Evolutionary conservation across 2,797 vertebrate genomes (phyloP).

Genomic region (Chelidonichthys spinosus): DNA sequence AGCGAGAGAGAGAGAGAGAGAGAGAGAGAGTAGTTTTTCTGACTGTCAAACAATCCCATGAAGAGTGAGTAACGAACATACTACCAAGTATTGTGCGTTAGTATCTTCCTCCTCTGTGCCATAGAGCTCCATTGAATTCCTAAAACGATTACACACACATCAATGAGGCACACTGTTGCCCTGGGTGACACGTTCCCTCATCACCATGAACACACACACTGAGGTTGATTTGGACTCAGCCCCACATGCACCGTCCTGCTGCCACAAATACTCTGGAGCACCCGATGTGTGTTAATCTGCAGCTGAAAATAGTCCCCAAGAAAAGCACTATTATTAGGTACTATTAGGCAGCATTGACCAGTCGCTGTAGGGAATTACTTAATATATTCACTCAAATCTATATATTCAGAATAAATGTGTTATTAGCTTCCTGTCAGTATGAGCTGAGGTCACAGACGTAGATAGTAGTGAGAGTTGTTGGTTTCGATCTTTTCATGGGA

Average conservation of each 20-base stretch:
- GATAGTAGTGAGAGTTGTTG: background rate
- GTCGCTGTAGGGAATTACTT: background rate
- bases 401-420: background rate
- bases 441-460: background rate
- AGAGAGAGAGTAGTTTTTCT: background rate
- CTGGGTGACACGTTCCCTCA: background rate
- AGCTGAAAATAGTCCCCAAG: conserved; percentile 14
- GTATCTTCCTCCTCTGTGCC: background rate
- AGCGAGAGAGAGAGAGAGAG: too few relatives aligned
- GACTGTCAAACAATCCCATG: background rate
- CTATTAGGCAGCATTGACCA: background rate
- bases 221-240: conserved; percentile 20
- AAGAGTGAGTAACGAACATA: background rate
- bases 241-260: background rate
- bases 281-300: background rate
- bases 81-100: background rate
- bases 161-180: background rate
- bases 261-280: conserved; percentile 6
- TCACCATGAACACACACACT: background rate
- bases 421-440: too few relatives aligned
- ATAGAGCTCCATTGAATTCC: background rate
- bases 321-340: background rate
- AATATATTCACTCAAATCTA: background rate
- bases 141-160: background rate
- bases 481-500: background rate